phyloP scores from a whole-genome alignment of 1,140 invertebrate genomes.

The Temnothorax curvispinosus region DNA sequence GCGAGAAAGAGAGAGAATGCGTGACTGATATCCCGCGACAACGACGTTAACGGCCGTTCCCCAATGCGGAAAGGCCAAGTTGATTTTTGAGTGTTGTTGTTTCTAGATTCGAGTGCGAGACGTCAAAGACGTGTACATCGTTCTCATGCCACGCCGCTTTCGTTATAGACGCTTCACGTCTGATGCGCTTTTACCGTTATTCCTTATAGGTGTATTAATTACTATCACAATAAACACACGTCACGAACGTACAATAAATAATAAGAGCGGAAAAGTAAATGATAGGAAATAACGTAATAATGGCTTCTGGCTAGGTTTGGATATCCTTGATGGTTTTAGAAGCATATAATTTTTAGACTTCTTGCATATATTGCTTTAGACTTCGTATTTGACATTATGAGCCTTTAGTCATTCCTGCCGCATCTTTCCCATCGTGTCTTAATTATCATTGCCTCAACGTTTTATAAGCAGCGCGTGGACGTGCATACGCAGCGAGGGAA shows the following conservation, averaged over 20 bases:
- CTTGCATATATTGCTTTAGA: not conserved
- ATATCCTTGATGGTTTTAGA: not conserved
- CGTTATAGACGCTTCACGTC: not conserved
- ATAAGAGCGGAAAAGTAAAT: not conserved
- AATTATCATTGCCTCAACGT: constrained; percentile 11
- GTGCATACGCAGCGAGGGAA: not conserved
- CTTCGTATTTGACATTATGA: not conserved
- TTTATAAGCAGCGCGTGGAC: not conserved
- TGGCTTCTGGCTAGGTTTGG: not conserved
- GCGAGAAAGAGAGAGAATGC: not conserved
- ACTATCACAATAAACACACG: constrained; percentile 9
- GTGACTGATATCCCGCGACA: constrained; percentile 46
- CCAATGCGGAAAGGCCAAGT: not conserved
- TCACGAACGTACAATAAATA: not conserved
- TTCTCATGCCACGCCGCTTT: not conserved
- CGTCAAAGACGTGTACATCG: not conserved
- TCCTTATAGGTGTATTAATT: not conserved
- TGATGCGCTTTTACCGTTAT: constrained; percentile 6
- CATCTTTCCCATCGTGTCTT: constrained; percentile 2
- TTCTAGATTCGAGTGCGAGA: constrained; percentile 34
- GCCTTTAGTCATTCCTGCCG: not conserved
- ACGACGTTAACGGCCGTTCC: constrained; percentile 23
- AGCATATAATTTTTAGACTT: not conserved
- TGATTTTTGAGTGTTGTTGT: constrained; percentile 33
- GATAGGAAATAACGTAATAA: not conserved